These are phyloP conservation scores for Eulimnadia texana DNA, from an alignment of 1,140 invertebrate species.

Conservation along the genomic window DNA sequence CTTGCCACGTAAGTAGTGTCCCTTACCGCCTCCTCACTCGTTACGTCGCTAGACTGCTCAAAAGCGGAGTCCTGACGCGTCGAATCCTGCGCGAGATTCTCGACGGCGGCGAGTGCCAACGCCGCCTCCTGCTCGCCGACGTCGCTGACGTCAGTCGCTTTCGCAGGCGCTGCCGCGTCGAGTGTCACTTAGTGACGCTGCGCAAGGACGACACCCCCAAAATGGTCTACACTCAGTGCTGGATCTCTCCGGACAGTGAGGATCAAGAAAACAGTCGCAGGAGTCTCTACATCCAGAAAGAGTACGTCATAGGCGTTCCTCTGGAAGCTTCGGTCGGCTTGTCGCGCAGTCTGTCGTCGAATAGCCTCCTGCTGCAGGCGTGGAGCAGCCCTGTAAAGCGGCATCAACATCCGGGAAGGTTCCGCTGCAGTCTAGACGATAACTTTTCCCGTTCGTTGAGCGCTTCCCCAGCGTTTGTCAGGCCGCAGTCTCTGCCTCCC, in stretches of 20 bases:
- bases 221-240: conserved; percentile 1
- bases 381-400: background rate
- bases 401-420: background rate
- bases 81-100: conserved; percentile 10
- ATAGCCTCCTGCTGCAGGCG: background rate
- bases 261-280: background rate
- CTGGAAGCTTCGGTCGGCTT: background rate
- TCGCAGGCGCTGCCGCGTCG: conserved; percentile 10
- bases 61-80: conserved; percentile 48
- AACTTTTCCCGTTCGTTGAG: background rate
- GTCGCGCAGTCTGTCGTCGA: background rate
- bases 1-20: conserved; percentile 40
- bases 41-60: conserved; percentile 54
- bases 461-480: background rate
- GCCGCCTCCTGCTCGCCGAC: conserved; percentile 8
- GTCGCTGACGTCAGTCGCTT: conserved; percentile 7
- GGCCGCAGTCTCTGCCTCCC: conserved; percentile 2
- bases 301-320: conserved; percentile 7
- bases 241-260: background rate
- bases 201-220: background rate
- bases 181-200: conserved; percentile 8
- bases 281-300: conserved; percentile 9
- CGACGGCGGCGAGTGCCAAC: conserved; percentile 11
- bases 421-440: background rate
- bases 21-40: conserved; percentile 55